phyloP scores from a whole-genome alignment of 2,113 vertebrate species.

The Heterotis niloticus region DNA sequence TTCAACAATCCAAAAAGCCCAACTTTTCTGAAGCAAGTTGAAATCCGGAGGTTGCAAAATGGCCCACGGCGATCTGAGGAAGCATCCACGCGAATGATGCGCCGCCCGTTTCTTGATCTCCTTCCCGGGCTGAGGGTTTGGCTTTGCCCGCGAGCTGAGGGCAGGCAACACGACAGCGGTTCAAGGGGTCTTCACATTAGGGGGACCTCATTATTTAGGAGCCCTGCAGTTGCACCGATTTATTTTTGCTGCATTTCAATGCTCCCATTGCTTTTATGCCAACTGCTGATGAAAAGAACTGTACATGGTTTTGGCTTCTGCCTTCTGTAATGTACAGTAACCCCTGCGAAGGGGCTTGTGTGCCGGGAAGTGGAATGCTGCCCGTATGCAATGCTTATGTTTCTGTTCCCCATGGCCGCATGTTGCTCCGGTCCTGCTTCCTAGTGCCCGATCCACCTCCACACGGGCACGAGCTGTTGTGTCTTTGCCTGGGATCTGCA shows the following conservation, averaged over 20 bases:
- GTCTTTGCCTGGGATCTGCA: conserved; percentile 19
- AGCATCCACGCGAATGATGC: background rate
- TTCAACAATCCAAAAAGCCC: no score
- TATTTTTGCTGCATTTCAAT: conserved; percentile 13
- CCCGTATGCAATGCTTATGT: conserved; percentile 27
- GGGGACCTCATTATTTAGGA: background rate
- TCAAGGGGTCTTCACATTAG: background rate
- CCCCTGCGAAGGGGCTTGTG: conserved; percentile 17
- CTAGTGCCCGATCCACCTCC: background rate
- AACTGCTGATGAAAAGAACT: conserved; percentile 17
- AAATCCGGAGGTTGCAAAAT: no score
- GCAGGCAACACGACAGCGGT: background rate
- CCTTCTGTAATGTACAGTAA: conserved; percentile 29
- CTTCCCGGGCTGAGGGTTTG: background rate
- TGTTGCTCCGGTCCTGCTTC: conserved; percentile 14
- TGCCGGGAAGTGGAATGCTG: conserved; percentile 39
- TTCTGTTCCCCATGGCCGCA: conserved; percentile 28
- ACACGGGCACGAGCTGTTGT: background rate
- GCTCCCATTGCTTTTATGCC: conserved; percentile 25
- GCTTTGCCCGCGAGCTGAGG: background rate
- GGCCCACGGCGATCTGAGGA: background rate
- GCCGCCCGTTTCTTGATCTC: no score
- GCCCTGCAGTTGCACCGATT: background rate
- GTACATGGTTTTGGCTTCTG: conserved; percentile 27
- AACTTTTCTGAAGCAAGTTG: no score